Percentiles rank a stretch among this genome's conserved stretches.
Conservation (phyloP, 2,113 vertebrate species). For the Syrmaticus mikado region DNA sequence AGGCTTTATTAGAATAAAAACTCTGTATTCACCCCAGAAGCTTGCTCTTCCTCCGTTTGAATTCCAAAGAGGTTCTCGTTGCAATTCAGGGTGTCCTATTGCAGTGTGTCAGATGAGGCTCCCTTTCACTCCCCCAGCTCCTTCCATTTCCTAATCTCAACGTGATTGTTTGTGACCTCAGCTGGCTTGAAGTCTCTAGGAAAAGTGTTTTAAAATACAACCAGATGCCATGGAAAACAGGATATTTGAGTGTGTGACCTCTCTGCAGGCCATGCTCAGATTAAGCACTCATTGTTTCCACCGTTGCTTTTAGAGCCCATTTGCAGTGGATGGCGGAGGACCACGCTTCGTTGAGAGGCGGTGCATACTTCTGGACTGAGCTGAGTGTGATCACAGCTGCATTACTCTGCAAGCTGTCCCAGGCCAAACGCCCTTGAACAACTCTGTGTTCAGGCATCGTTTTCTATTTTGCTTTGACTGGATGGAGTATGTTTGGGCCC, state of each 20-base stretch:
- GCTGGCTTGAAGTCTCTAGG: slow-evolving; percentile 37
- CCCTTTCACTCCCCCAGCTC: background rate
- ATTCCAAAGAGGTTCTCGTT: slow-evolving; percentile 49
- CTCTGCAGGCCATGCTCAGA: slow-evolving; percentile 17
- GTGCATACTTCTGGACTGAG: background rate
- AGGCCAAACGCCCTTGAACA: slow-evolving; percentile 12
- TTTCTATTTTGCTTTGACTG: slow-evolving; percentile 27
- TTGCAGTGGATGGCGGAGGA: background rate
- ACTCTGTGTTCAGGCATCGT: slow-evolving; percentile 30
- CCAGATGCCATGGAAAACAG: slow-evolving; percentile 40
- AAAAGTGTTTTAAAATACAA: slow-evolving; percentile 60
- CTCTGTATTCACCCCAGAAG: slow-evolving; percentile 43
- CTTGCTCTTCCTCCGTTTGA: slow-evolving; percentile 20
- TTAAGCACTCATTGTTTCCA: slow-evolving; percentile 23
- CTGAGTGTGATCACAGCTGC: background rate
- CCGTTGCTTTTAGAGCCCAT: slow-evolving; percentile 19
- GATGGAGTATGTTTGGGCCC: background rate
- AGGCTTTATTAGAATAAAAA: slow-evolving; percentile 69
- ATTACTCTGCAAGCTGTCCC: background rate
- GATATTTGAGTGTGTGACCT: slow-evolving; percentile 36
- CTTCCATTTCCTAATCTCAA: slow-evolving; percentile 43
- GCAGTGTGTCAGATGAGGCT: slow-evolving; percentile 27
- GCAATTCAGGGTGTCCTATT: slow-evolving; percentile 42
- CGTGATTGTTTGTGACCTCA: slow-evolving; percentile 54
- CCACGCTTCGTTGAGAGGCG: background rate